phyloP scores from a whole-genome alignment of 92 coral and sea anemone genomes.

The Zoanthus sociatus region DNA sequence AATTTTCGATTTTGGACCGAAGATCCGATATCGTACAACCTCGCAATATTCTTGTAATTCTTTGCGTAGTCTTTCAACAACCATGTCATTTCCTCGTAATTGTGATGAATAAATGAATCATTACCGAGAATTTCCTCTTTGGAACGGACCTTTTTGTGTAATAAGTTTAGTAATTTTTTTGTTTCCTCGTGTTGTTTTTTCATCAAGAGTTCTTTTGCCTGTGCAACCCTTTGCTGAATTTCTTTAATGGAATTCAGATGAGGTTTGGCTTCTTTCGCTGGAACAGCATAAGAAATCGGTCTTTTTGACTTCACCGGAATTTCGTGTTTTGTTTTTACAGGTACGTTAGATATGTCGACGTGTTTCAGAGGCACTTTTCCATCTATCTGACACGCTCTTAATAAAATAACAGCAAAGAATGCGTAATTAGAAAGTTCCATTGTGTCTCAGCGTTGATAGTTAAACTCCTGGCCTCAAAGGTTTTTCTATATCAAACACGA shows the following conservation, averaged over 20 bases:
- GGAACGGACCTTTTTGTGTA: constrained; percentile 32
- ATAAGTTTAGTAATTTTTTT: constrained; percentile 24
- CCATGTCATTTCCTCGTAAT: constrained; percentile 99
- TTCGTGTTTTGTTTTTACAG: constrained; percentile 35
- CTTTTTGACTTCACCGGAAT: background rate
- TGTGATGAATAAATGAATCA: constrained; percentile 86
- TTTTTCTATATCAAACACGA: background rate
- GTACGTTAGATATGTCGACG: constrained; percentile 3
- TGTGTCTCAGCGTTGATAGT: background rate
- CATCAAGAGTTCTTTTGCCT: constrained; percentile 49
- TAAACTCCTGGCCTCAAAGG: background rate
- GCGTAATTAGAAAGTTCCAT: constrained; percentile 24
- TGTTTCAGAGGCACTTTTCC: constrained; percentile 38
- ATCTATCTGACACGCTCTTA: background rate
- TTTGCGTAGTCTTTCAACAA: constrained; percentile 86
- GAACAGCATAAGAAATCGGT: background rate
- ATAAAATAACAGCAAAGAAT: background rate
- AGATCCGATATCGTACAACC: constrained; percentile 85
- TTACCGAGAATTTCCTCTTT: constrained; percentile 68
- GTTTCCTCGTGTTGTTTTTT: constrained; percentile 47
- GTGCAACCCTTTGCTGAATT: constrained; percentile 57
- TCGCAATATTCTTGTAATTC: constrained; percentile 75
- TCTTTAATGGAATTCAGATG: constrained; percentile 52
- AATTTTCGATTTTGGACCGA: constrained; percentile 96
- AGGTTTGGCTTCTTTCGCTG: background rate